phyloP scores from a whole-genome alignment of 2,888 invertebrate genomes.

The Aleiodes alternator region DNA sequence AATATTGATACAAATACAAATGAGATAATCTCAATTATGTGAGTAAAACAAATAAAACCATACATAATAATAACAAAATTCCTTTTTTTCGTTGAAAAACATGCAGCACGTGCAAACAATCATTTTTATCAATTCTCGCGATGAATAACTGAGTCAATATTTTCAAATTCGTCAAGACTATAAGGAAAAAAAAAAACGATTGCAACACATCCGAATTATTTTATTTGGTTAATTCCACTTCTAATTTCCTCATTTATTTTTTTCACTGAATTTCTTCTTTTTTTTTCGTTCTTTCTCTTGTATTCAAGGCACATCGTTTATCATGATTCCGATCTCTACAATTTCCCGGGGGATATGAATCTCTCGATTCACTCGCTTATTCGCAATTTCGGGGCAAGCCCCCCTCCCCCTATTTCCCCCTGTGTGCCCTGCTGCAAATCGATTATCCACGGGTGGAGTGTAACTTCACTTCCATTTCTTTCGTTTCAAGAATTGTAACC shows the following conservation, averaged over 20 bases:
- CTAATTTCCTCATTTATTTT: too few species aligned
- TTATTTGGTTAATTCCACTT: too few species aligned
- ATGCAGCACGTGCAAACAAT: not conserved
- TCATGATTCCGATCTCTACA: conserved; percentile 39
- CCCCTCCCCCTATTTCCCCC: not conserved
- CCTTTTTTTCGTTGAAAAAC: not conserved
- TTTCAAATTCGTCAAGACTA: not conserved
- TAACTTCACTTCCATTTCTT: conserved; percentile 23
- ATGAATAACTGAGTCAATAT: conserved; percentile 5
- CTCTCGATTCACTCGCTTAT: conserved; percentile 28
- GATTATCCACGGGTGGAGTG: conserved; percentile 38
- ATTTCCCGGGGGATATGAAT: conserved; percentile 38
- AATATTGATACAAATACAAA: not conserved
- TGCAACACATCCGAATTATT: too few species aligned
- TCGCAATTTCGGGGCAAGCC: conserved; percentile 33
- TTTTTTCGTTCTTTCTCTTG: not conserved
- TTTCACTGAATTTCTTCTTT: too few species aligned
- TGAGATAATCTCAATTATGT: conserved; percentile 1
- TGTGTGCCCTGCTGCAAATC: conserved; percentile 9
- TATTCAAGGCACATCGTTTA: conserved; percentile 27
- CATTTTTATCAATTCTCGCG: not conserved
- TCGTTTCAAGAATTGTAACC: conserved; percentile 22
- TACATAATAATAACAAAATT: not conserved
- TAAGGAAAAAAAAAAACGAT: not conserved
- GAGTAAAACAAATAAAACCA: not conserved